These are phyloP conservation scores for Zelleria hepariella DNA, from an alignment of 2,888 invertebrate genomes.

Conservation along the genomic window DNA sequence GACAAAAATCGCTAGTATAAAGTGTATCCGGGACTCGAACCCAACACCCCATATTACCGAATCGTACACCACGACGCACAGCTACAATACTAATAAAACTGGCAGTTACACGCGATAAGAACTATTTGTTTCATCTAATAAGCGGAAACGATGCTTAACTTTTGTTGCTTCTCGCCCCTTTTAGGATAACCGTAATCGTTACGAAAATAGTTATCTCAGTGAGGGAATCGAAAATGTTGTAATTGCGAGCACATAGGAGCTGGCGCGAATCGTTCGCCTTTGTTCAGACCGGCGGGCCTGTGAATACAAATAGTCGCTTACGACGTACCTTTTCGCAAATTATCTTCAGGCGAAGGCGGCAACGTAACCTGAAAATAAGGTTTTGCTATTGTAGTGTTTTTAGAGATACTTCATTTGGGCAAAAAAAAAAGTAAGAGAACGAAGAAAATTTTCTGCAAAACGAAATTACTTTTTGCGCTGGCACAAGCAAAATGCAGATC, in stretches of 20 bases:
- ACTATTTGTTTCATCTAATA: conserved; percentile 6
- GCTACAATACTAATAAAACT: not conserved
- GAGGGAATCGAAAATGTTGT: conserved; percentile 13
- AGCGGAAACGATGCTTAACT: conserved; percentile 8
- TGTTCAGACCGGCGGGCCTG: conserved; percentile 23
- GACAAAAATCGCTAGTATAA: too few relatives aligned
- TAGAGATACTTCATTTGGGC: conserved; percentile 34
- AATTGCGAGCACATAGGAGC: conserved; percentile 9
- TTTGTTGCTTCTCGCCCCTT: conserved; percentile 7
- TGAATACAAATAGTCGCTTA: conserved; percentile 57
- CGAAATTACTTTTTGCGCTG: not conserved
- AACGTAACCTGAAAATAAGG: conserved; percentile 57
- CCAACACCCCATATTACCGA: too few relatives aligned
- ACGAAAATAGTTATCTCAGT: conserved; percentile 13
- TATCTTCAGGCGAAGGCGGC: conserved; percentile 47
- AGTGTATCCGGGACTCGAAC: too few relatives aligned
- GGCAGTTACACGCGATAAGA: conserved; percentile 1
- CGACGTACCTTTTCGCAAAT: conserved; percentile 59
- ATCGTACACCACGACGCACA: too few relatives aligned
- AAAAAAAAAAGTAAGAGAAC: not conserved
- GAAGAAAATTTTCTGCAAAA: not conserved
- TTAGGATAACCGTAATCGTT: conserved; percentile 6
- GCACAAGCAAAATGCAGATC: not conserved
- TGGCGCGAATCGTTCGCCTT: conserved; percentile 7
- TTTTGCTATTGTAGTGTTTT: conserved; percentile 15